Conservation (phyloP, 2,797 vertebrate genomes). For the Microhierax caerulescens region DNA sequence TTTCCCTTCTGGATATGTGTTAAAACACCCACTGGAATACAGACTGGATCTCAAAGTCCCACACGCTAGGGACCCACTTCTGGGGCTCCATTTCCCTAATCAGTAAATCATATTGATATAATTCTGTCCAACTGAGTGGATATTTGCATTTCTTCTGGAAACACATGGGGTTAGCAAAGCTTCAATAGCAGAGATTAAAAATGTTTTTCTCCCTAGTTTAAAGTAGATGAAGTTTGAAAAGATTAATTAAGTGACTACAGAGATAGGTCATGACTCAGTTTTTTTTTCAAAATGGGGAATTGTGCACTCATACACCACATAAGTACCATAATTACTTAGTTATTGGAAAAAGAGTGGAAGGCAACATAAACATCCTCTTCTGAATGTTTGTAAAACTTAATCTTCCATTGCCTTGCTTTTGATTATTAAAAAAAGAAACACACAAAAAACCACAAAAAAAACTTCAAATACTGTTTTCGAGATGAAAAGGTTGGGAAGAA, state of each 20-base stretch:
- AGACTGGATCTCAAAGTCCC: neutral
- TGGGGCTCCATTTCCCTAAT: neutral
- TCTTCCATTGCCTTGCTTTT: neutral
- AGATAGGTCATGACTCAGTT: neutral
- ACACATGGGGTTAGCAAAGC: neutral
- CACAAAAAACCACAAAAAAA: too few species aligned
- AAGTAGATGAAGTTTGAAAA: neutral
- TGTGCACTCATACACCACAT: neutral
- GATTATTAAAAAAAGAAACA: neutral
- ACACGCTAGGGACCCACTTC: neutral
- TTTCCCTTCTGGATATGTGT: neutral
- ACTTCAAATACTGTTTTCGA: neutral
- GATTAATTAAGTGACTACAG: neutral
- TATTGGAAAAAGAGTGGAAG: neutral
- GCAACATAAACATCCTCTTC: neutral
- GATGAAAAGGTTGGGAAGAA: neutral
- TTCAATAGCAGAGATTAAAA: neutral
- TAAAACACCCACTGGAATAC: neutral
- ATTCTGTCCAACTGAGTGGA: neutral
- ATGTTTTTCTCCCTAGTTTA: neutral
- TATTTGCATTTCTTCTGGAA: neutral
- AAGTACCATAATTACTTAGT: neutral
- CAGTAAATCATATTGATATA: neutral
- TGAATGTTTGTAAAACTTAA: neutral
- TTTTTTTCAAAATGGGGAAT: neutral